These are phyloP conservation scores for Platyrinchus mystaceus DNA, from an alignment of 2,797 vertebrate genomes.

Conservation along the genomic window DNA sequence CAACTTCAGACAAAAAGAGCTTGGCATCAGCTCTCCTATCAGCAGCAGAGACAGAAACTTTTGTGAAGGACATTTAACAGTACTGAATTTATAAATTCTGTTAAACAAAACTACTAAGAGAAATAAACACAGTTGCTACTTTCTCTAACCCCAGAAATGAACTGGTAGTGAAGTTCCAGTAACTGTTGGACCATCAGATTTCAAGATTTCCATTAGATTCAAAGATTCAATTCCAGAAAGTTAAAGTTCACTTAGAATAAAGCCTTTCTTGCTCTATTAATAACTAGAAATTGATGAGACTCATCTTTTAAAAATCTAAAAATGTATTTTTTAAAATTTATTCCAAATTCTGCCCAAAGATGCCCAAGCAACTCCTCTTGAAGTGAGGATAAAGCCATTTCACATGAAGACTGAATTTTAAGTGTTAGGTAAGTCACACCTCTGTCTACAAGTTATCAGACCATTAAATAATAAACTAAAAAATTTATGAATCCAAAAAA, in stretches of 20 bases:
- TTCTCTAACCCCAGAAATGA: neutral
- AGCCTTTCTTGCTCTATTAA: neutral
- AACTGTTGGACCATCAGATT: neutral
- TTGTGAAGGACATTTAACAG: neutral
- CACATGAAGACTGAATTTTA: neutral
- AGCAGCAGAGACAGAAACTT: neutral
- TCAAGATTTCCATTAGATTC: neutral
- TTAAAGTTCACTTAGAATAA: neutral
- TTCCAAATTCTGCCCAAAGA: neutral
- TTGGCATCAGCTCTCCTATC: neutral
- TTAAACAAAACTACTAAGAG: neutral
- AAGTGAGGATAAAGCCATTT: neutral
- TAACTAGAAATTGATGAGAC: neutral
- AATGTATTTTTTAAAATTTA: neutral
- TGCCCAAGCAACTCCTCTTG: neutral
- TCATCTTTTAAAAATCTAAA: neutral
- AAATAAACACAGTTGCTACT: neutral
- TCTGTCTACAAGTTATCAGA: neutral
- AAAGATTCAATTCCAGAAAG: neutral
- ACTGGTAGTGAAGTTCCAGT: neutral
- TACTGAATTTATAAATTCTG: neutral
- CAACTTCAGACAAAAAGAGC: neutral
- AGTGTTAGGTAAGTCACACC: neutral
- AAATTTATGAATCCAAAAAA: neutral
- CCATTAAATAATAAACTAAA: neutral